Evolutionary conservation across 2,797 vertebrate genomes (phyloP).

Genomic region (Atherinosoma microstoma): DNA sequence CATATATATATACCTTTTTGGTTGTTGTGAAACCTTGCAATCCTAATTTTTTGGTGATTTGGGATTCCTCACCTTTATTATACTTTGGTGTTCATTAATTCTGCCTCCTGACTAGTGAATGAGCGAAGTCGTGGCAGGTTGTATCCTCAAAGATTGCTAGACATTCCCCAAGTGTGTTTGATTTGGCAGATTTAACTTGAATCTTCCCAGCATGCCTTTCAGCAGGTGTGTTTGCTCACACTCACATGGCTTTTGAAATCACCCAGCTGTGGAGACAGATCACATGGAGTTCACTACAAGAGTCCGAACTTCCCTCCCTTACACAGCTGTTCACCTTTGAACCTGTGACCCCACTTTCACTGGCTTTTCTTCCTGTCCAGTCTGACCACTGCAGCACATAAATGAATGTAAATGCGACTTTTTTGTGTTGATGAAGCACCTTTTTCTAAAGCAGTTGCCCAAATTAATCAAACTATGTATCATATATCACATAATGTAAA

Average conservation of each 20-base stretch:
- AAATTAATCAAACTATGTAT: conserved; percentile 28
- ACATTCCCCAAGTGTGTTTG: conserved; percentile 49
- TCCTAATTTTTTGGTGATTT: not conserved
- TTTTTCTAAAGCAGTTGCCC: not conserved
- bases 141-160: conserved; percentile 26
- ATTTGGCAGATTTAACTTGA: conserved; percentile 54
- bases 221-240: conserved; percentile 79
- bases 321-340: conserved; percentile 78
- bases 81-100: not conserved
- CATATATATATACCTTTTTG: not conserved
- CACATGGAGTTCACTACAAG: conserved; percentile 66
- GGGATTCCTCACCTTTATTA: too few relatives aligned
- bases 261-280: conserved; percentile 78
- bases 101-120: not conserved
- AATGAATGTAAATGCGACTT: conserved; percentile 22
- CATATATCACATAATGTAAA: not conserved
- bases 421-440: not conserved
- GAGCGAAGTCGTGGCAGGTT: not conserved
- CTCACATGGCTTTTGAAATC: conserved; percentile 68
- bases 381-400: conserved; percentile 33
- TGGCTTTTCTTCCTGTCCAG: conserved; percentile 50
- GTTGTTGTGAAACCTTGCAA: not conserved
- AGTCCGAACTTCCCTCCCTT: conserved; percentile 43
- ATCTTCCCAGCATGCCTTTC: conserved; percentile 74
- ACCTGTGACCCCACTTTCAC: conserved; percentile 33